Evolutionary conservation across 2,888 invertebrate genomes (phyloP), one percentile per base, ranked within the genome.

Genomic region (Achlya flavicornis): DNA sequence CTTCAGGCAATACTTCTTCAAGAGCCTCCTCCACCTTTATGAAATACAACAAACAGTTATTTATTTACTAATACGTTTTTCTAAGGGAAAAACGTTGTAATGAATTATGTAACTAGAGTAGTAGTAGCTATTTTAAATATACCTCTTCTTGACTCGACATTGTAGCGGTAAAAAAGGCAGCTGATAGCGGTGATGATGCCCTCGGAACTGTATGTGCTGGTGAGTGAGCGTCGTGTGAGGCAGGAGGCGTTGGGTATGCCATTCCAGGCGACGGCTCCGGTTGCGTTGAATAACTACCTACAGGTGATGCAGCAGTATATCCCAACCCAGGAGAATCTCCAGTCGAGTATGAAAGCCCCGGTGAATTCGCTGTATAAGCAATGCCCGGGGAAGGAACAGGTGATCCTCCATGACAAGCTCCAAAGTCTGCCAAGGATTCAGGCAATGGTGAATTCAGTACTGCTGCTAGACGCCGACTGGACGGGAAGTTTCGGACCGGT

Each of bases 161-260:
- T 14, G 97, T 97, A 53, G 96, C 95, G 59, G 97, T 97, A 84
- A 97, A 97, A 86, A 97, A 97, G 6, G 97, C 97, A 64, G 97
- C 97, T 11, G 97, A 97, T 14, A 97, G 89, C 1, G 97, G 97
- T 3, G 97, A 97, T 8, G 97, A 97, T 0, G 96, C 96, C 67
- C 97, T 96, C 14, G 96, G 96, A 3, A 95, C 95, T 8, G 91
- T 87, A 65, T 92, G 91, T 10, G 90, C 89, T 68, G 96, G 96
- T 69, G 96, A 95, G 66, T 96, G 95, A 32, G 97, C 97, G 90
- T 97, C 97, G 76, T 97, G 97, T 75, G 97, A 97, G 1, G 97
- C 97, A 5, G 98, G 97, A 32, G 98, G 98, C 10, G 98, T 98
- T 3, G 98, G 97, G 83, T 97, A 98, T 32, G 97, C 87, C 57